Conservation (phyloP, 2,113 vertebrate species). For the Archilochus colubris region DNA sequence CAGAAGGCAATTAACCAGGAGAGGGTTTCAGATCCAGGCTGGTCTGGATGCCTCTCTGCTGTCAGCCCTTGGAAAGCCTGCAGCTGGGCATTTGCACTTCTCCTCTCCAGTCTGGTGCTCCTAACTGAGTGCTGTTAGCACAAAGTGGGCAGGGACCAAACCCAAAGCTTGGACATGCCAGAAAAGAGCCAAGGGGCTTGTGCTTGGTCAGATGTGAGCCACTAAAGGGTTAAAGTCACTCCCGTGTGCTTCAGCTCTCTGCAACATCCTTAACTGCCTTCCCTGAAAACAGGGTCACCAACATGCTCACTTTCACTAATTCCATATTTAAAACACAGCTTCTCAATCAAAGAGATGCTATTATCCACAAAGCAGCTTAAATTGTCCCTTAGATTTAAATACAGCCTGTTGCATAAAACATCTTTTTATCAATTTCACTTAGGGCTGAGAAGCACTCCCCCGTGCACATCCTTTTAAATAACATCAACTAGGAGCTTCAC, state of each 20-base stretch:
- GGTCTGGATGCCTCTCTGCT: neutral
- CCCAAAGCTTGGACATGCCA: neutral
- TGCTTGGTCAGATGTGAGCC: neutral
- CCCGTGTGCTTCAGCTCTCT: neutral
- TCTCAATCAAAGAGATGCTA: neutral
- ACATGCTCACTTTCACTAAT: neutral
- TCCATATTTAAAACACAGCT: neutral
- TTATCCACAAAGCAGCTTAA: constrained; percentile 20
- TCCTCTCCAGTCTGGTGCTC: neutral
- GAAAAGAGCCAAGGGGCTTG: neutral
- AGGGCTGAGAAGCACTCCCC: neutral
- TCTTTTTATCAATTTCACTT: constrained; percentile 14
- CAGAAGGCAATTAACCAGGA: neutral
- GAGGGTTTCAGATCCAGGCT: neutral
- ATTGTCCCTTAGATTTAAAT: constrained; percentile 10
- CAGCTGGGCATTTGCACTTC: neutral
- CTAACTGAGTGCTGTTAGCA: neutral
- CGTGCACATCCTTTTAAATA: neutral
- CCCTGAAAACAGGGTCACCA: neutral
- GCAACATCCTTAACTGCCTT: neutral
- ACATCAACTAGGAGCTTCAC: neutral
- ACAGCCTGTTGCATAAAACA: constrained; percentile 36
- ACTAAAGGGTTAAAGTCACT: neutral
- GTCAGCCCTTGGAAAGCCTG: neutral
- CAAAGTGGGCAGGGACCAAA: neutral